A percentile compares a stretch with the other conserved stretches of the same genome.
These are phyloP conservation scores for Ostrea denselamellosa DNA, from an alignment of 1,140 invertebrate genomes.

Conservation along the genomic window DNA sequence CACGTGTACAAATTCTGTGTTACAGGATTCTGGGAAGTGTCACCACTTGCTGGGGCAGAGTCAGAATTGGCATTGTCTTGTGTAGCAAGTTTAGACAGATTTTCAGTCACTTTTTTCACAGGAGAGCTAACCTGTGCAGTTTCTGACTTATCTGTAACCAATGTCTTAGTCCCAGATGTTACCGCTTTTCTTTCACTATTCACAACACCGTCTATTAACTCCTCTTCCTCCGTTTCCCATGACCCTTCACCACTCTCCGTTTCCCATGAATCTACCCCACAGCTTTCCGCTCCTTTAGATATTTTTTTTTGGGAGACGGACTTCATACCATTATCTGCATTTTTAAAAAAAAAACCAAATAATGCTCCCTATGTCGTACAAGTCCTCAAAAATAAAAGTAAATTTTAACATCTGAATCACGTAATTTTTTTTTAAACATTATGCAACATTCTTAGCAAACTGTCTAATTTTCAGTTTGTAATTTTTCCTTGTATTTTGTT, in stretches of 20 bases:
- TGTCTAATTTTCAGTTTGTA: too few relatives aligned
- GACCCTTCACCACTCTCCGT: constrained; percentile 43
- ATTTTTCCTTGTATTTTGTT: too few relatives aligned
- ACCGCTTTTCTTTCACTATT: not conserved
- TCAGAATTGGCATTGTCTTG: not conserved
- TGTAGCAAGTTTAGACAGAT: not conserved
- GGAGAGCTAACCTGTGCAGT: not conserved
- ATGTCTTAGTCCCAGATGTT: not conserved
- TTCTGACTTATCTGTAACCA: too few relatives aligned
- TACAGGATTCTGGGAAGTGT: not conserved
- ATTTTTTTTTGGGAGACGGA: not conserved
- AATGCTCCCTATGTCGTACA: too few relatives aligned
- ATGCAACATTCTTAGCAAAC: too few relatives aligned
- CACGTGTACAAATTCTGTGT: constrained; percentile 46
- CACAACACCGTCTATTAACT: not conserved
- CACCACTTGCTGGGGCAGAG: not conserved
- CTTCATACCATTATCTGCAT: not conserved
- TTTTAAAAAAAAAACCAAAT: too few relatives aligned
- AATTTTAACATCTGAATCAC: too few relatives aligned
- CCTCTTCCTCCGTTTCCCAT: constrained; percentile 42
- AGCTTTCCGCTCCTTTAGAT: not conserved
- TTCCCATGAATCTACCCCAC: constrained; percentile 52
- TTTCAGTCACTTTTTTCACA: not conserved
- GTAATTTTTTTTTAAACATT: too few relatives aligned
- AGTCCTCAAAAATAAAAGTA: too few relatives aligned